A percentile compares a stretch with the other conserved stretches of the same genome.
These are phyloP conservation scores for Drosophila biarmipes DNA, from an alignment of 1,140 invertebrate genomes.

Conservation along the genomic window DNA sequence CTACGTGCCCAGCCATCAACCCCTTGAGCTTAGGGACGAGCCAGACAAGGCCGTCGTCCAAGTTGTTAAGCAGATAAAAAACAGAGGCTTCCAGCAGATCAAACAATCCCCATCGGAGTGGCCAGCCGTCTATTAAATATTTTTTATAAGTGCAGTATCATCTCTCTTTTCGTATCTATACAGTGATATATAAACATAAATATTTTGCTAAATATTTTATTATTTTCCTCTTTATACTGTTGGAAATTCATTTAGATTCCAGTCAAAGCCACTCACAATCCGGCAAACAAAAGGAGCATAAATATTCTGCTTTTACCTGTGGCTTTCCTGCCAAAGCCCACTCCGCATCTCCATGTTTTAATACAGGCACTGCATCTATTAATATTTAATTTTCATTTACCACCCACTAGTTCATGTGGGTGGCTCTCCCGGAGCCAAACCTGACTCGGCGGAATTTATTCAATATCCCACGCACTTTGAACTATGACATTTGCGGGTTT, in stretches of 20 bases:
- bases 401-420: conserved; percentile 9
- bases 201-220: not conserved
- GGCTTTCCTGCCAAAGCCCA: not conserved
- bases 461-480: conserved; percentile 48
- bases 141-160: not conserved
- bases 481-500: conserved; percentile 40
- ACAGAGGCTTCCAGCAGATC: conserved; percentile 21
- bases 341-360: not conserved
- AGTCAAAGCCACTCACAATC: not conserved
- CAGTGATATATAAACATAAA: no score
- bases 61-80: conserved; percentile 18
- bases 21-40: conserved; percentile 38
- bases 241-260: not conserved
- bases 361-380: conserved; percentile 21
- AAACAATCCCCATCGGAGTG: conserved; percentile 32
- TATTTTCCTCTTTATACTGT: not conserved
- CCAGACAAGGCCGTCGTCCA: conserved; percentile 30
- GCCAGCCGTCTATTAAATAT: not conserved
- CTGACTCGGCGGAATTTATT: conserved; percentile 22
- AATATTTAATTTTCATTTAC: conserved; percentile 32
- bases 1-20: conserved; percentile 44
- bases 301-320: not conserved
- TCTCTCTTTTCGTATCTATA: no score
- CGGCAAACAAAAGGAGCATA: no score
- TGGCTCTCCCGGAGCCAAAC: not conserved